These are phyloP conservation scores for Montipora foliosa DNA, from an alignment of 64 coral and sea anemone genomes.

Conservation along the genomic window DNA sequence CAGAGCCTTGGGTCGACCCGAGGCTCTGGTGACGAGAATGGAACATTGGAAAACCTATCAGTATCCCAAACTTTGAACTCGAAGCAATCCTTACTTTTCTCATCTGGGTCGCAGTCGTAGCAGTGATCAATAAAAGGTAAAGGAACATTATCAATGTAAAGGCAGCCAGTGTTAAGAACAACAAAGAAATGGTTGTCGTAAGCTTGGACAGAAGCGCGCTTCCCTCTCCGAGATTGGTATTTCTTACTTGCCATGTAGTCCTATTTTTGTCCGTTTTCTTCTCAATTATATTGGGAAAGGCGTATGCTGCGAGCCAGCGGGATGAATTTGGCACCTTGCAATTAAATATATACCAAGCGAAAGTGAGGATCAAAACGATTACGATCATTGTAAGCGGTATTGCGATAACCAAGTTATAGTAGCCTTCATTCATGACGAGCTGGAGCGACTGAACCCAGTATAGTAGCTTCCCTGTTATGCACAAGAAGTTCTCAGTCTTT, in stretches of 20 bases:
- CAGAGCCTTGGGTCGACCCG: no score
- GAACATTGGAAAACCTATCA: no score
- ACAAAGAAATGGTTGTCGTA: no score
- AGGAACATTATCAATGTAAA: not conserved
- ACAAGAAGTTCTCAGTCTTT: no score
- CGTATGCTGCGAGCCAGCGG: not conserved
- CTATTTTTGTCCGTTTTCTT: not conserved
- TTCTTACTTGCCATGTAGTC: not conserved
- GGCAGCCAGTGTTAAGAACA: not conserved
- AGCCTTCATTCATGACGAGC: no score
- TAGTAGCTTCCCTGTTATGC: no score
- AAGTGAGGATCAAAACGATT: no score
- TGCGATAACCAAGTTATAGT: no score
- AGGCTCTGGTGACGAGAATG: no score
- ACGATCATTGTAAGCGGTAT: no score
- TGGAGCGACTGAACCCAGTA: no score
- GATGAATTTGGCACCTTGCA: no score
- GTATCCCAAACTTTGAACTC: not conserved
- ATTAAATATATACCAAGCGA: not conserved
- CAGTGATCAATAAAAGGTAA: not conserved
- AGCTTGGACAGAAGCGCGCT: not conserved
- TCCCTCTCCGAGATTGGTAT: not conserved
- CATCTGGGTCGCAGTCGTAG: not conserved
- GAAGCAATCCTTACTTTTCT: slow-evolving; percentile 40
- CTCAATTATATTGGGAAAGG: not conserved